Base-by-base conservation (phyloP, 2,888 invertebrate species). In the Melangyna quadrimaculata region DNA sequence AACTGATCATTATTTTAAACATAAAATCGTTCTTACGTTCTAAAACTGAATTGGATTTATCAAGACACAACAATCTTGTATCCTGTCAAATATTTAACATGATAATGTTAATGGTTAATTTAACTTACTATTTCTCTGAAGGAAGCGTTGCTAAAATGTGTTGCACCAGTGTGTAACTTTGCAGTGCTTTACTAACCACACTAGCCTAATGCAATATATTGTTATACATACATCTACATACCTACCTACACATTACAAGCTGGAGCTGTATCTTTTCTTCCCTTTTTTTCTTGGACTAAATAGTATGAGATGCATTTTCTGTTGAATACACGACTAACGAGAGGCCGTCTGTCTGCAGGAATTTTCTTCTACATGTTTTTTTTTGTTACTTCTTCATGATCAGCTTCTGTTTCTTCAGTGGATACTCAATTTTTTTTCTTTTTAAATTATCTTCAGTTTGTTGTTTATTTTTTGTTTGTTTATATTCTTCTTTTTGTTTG, bases 321-420 rank as follows among this genome's bases (percentile, higher is more conserved):
- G 78, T 67, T 59, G 57, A 67, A 73, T 29, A 45, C 22, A 59
- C 48, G 32, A 79, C 57, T 73, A 79, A 79, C 67, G 65, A 79
- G 57, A 57, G 59, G 57, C 57, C 57, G 57, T 57, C 12, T 19
- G 70, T 48, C 65, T 74, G 24, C 43, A 27, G 53, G 51, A 65
- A 51, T 51, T 67, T 57, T 35, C 37, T 53, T 67, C 19, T 35
- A 35, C 45, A 40, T n/a, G 40, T 40, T 40, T 40, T 67, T 74
- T 48, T 53, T 55, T 70, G 69, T 29, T 70, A 40, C 69, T 77
- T 59, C 67, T 75, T 51, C 48, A 37, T 65, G 45, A 67, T 67
- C 75, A 37, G 69, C 29, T 72, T 45, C 45, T 77, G 65, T 29
- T 55, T 55, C 43, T 75, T 61, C 70, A 59, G 45, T 61, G 57